A percentile compares a stretch with the other conserved stretches of the same genome.
phyloP scores from a whole-genome alignment of 2,113 vertebrate genomes.

The Aspiorhynchus laticeps region DNA sequence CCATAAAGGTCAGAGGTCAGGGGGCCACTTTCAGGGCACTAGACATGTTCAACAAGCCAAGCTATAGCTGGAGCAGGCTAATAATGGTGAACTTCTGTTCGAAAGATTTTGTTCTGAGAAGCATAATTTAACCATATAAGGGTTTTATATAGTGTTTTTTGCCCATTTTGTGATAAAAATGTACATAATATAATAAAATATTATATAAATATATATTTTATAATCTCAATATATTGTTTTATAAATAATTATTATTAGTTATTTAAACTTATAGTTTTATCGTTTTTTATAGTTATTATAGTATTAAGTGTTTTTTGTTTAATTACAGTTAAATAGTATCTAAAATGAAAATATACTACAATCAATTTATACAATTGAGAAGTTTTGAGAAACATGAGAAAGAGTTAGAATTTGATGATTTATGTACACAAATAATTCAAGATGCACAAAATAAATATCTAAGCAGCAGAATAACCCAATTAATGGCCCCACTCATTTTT shows the following conservation, averaged over 20 bases:
- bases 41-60: neutral
- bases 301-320: neutral
- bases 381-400: neutral
- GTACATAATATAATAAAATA: neutral
- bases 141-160: neutral
- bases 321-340: neutral
- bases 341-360: neutral
- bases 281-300: neutral
- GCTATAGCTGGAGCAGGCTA: slow-evolving; percentile 9
- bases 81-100: neutral
- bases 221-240: neutral
- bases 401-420: neutral
- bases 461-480: neutral
- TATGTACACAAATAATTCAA: neutral
- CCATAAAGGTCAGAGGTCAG: slow-evolving; percentile 41
- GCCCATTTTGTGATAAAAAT: neutral
- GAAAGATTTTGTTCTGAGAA: neutral
- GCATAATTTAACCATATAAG: neutral
- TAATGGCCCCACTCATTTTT: neutral
- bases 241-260: neutral
- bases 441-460: neutral
- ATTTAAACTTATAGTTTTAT: neutral
- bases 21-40: neutral
- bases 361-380: neutral
- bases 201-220: neutral